Base-by-base conservation (phyloP, 2,797 vertebrate species). In the Monodelphis domestica region DNA sequence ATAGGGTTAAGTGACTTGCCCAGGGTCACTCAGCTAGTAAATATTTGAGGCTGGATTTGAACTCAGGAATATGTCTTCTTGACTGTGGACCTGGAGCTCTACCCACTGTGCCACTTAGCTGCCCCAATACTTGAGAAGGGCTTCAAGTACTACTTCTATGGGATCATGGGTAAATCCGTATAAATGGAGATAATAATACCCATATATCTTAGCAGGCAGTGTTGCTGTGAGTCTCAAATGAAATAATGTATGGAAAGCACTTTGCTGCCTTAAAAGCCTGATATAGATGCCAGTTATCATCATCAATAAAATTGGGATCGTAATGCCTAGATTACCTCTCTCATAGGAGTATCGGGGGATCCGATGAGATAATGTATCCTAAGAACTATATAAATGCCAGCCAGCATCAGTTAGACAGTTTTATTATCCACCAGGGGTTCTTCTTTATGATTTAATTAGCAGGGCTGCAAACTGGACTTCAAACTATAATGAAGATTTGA, bases 401-500 rank as follows among this genome's bases (percentile, higher is more conserved):
- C 21, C 38, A 78, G 70, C 45, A 78, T 78, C 45, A 45, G 38
- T 1, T 24, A 24, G 70, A 29, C 50, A 33, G 59, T 70, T 59
- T 90, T 78, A 88, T 88, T 55, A 28, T 1, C 0, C 10, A 6
- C 45, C 1, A 45, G 38, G 0, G 17, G 29, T 55, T 91, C 55
- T 59, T 50, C 24, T 30, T 9, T 21, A 5, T 54, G 38, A 45
- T n/a, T 91, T 59, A 33, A 29, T 55, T 30, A 89, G 45, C 53
- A 88, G 93, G 90, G 52, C 51, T 30, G 89, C 15, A 89, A 45
- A 54, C 38, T 84, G 63, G 78, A 38, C 0, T 0, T 50, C n/a
- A n/a, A 70, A 84, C 87, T 88, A 89, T 78, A 90, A 70, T 91
- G 54, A 87, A 26, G 29, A 51, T 87, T 90, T 90, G 56, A n/a